A percentile compares a stretch with the other conserved stretches of the same genome.
phyloP scores from a whole-genome alignment of 2,888 invertebrate genomes.

The Volucella inanis region DNA sequence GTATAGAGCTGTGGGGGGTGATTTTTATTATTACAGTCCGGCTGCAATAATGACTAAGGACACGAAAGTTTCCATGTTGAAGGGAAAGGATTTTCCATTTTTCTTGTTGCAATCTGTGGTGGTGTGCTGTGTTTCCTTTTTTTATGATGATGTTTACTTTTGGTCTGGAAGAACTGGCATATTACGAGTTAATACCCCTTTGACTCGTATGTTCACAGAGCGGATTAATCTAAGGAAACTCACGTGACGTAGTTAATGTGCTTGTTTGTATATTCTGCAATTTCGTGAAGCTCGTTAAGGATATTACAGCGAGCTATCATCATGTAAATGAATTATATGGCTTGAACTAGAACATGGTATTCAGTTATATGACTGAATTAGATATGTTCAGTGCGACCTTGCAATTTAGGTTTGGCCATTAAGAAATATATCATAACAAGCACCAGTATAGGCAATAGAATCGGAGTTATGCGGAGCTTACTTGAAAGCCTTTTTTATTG shows the following conservation, averaged over 20 bases:
- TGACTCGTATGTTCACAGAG: background rate
- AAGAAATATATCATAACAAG: too few species aligned
- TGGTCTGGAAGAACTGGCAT: background rate
- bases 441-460: too few species aligned
- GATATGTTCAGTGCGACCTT: too few species aligned
- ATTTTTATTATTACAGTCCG: conserved; percentile 38
- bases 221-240: conserved; percentile 6
- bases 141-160: conserved; percentile 26
- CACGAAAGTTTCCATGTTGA: conserved; percentile 50
- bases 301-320: conserved; percentile 11
- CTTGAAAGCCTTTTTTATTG: too few species aligned
- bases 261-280: conserved; percentile 4
- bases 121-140: conserved; percentile 11
- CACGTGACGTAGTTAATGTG: conserved; percentile 16
- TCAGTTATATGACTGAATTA: too few species aligned
- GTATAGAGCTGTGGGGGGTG: background rate
- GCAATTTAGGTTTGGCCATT: too few species aligned
- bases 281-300: conserved; percentile 13
- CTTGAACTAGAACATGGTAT: too few species aligned
- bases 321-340: background rate
- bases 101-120: conserved; percentile 6
- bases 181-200: too few species aligned
- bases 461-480: too few species aligned
- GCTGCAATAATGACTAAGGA: conserved; percentile 48
- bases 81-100: background rate